Conservation (phyloP, 2,797 vertebrate species). For the Leptoclinus maculatus region DNA sequence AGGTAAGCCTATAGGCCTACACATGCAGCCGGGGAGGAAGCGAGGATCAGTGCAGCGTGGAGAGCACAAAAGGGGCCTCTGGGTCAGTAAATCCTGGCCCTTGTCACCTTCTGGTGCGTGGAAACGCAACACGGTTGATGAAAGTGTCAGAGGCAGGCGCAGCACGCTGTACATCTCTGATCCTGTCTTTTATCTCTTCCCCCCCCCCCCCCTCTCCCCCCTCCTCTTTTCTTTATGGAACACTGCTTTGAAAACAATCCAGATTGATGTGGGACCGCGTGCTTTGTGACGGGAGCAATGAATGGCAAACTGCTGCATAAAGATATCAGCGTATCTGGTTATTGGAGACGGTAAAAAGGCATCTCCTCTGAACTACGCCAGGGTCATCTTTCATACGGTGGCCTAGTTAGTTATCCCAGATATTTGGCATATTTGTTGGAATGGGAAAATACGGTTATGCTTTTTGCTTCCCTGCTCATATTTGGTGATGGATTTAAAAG, state of each 20-base stretch:
- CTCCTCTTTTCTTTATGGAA: slow-evolving; percentile 54
- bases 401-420: slow-evolving; percentile 41
- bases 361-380: slow-evolving; percentile 38
- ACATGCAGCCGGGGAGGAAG: slow-evolving; percentile 75
- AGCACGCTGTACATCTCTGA: slow-evolving; percentile 47
- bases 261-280: slow-evolving; percentile 58
- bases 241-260: slow-evolving; percentile 72
- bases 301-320: slow-evolving; percentile 42
- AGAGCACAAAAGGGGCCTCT: slow-evolving; percentile 68
- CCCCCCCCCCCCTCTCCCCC: neutral
- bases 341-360: slow-evolving; percentile 44
- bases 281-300: slow-evolving; percentile 57
- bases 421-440: slow-evolving; percentile 25
- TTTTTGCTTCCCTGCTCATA: slow-evolving; percentile 1
- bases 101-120: slow-evolving; percentile 50
- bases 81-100: slow-evolving; percentile 68
- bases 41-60: slow-evolving; percentile 66
- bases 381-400: slow-evolving; percentile 48
- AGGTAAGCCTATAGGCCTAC: slow-evolving; percentile 75
- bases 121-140: slow-evolving; percentile 54
- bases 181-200: slow-evolving; percentile 50
- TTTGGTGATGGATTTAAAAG: slow-evolving; percentile 3
- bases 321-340: slow-evolving; percentile 52
- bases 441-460: neutral
- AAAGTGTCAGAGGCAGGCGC: slow-evolving; percentile 50